Evolutionary conservation across 2,797 vertebrate species (phyloP), one percentile per base, ranked within the genome.

Genomic region (Typhlichthys subterraneus): DNA sequence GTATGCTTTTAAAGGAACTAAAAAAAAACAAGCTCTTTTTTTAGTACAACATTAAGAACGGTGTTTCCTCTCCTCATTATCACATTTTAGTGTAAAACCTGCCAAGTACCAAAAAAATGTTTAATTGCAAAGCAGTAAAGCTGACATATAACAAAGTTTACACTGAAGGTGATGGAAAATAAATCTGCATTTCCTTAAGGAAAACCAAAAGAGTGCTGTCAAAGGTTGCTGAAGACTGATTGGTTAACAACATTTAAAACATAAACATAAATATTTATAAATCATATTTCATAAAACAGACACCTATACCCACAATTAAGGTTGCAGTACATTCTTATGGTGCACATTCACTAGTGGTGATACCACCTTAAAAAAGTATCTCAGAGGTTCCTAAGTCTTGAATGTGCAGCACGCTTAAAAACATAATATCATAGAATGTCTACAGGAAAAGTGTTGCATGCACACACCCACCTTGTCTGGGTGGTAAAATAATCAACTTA

Each of bases 401-500:
- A 38, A 38, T 9, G 33, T 38, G 33, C 33, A 38, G 33, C 5
- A 38, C 33, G 9, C 33, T 6, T 38, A 4, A 38, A 38, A 38
- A 38, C 33, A 38, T 38, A 38, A 6, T 38, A 9, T 38, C 1
- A 38, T 38, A 38, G 33, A 38, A 38, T 38, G 33, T 38, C 33
- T 38, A 38, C 33, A 38, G 6, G 33, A 86, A 65, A 83, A 84
- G 73, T 70, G 23, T 1, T 29, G 23, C 23, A 80, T 81, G 75
- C 72, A 75, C 33, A 31, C 45, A 78, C 82, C 75, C 60, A 59
- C 73, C 19, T 81, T 84, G 76, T 80, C 62, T 81, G 85, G 76
- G 84, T 81, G 80, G 80, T 66, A 70, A 61, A 72, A 83, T 80
- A 76, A 81, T 77, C 77, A 74, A 80, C 76, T 73, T 71, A 73